Percentiles rank a stretch among this genome's conserved stretches.
phyloP scores from a whole-genome alignment of 2,113 vertebrate species.

The Austrofundulus limnaeus region DNA sequence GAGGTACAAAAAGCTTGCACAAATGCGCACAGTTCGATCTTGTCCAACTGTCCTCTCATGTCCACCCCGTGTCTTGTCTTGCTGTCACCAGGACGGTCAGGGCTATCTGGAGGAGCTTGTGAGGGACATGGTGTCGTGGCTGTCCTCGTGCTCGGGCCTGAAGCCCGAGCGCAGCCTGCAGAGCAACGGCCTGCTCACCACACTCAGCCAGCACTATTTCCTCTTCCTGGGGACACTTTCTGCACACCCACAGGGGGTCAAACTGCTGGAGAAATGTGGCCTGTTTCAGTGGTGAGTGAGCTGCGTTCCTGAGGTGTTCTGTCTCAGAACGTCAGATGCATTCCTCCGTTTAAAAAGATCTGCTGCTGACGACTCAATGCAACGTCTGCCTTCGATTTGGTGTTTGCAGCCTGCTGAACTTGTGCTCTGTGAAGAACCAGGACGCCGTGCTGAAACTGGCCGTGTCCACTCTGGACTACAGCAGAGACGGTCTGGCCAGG shows the following conservation, averaged over 20 bases:
- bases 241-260: slow-evolving; percentile 92
- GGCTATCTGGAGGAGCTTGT: slow-evolving; percentile 93
- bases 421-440: slow-evolving; percentile 97
- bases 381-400: neutral
- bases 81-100: slow-evolving; percentile 87
- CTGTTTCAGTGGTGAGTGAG: slow-evolving; percentile 94
- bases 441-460: slow-evolving; percentile 95
- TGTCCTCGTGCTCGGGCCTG: slow-evolving; percentile 88
- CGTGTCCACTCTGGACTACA: slow-evolving; percentile 95
- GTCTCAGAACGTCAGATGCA: neutral
- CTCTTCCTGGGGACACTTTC: slow-evolving; percentile 97
- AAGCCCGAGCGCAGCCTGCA: slow-evolving; percentile 94
- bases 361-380: neutral
- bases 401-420: slow-evolving; percentile 88
- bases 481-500: slow-evolving; percentile 93
- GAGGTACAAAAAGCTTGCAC: slow-evolving; percentile 77
- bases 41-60: slow-evolving; percentile 2
- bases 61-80: neutral
- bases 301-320: neutral
- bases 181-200: slow-evolving; percentile 92
- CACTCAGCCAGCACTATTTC: slow-evolving; percentile 98
- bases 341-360: neutral
- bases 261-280: slow-evolving; percentile 97
- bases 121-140: slow-evolving; percentile 94
- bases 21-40: neutral